These are phyloP conservation scores for Tribolium freemani DNA, from an alignment of 2,888 invertebrate genomes.

Conservation along the genomic window DNA sequence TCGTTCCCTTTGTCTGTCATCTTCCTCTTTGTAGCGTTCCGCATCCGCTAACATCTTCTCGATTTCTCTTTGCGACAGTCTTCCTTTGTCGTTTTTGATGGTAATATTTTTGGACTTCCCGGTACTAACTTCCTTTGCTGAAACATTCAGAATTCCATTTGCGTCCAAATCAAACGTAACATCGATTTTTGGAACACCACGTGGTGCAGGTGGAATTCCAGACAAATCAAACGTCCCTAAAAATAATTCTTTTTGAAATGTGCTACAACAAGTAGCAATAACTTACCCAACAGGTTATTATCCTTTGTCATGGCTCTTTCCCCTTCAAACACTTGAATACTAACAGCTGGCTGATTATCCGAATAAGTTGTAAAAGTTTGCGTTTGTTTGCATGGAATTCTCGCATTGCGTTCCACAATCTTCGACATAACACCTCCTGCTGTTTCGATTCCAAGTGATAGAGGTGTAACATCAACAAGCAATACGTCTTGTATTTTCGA, in stretches of 20 bases:
- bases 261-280: too few species aligned
- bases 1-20: constrained; percentile 78
- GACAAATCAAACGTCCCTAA: constrained; percentile 68
- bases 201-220: constrained; percentile 72
- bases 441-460: constrained; percentile 70
- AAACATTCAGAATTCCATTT: constrained; percentile 78
- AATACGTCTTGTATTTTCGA: constrained; percentile 73
- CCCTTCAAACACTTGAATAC: constrained; percentile 79
- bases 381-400: constrained; percentile 81
- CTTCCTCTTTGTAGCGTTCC: constrained; percentile 79
- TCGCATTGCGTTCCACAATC: constrained; percentile 79
- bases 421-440: constrained; percentile 74
- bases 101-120: constrained; percentile 82
- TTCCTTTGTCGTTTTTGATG: constrained; percentile 87
- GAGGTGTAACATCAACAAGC: constrained; percentile 72
- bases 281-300: constrained; percentile 94
- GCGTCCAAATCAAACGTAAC: constrained; percentile 82
- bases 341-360: constrained; percentile 85
- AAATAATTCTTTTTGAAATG: constrained; percentile 17
- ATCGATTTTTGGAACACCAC: constrained; percentile 71
- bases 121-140: constrained; percentile 71
- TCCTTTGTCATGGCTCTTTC: constrained; percentile 89
- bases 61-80: constrained; percentile 85
- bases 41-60: constrained; percentile 85
- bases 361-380: constrained; percentile 85